Evolutionary conservation across 2,888 invertebrate species (phyloP), one percentile per base, ranked within the genome.

Genomic region (Noctua janthe): DNA sequence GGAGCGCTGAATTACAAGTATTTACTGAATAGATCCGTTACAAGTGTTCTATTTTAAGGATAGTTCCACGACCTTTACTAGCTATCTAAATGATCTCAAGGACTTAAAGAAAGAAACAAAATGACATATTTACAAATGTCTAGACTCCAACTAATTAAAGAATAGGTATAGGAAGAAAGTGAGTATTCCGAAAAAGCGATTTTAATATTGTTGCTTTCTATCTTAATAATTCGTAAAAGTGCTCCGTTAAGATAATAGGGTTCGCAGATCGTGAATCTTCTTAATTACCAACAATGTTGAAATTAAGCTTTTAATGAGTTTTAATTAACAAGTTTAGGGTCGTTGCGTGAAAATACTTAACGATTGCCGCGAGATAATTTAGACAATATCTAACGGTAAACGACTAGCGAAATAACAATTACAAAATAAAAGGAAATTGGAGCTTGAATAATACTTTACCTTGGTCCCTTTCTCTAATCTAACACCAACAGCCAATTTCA

Each of bases 251-350:
- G 94, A 95, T 95, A 95, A 95, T 94, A 95, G 93, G 94, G 94
- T 94, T 94, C 93, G 93, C 93, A 94, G 95, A 95, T 95, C 95
- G 94, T 95, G 95, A 96, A 96, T 96, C 95, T 96, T 95, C 95
- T 95, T 96, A 96, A 96, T 96, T 96, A 94, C 95, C 95, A 95
- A 94, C 96, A 95, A 95, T 95, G 95, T 95, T 93, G 93, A 95
- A 95, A 95, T 95, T 95, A 95, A 95, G 95, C 95, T 95, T 95
- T 95, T 95, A 96, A 96, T 95, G 95, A 96, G 94, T 96, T 96
- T 96, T 96, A 96, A 96, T 96, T 96, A 96, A 95, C 94, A 95
- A 96, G 94, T 96, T 96, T 94, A 90, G 91, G 93, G 92, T 94
- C 93, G 92, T 93, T 93, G 93, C 92, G 93, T 94, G 94, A 93